These are phyloP conservation scores for Erannis defoliaria DNA, from an alignment of 2,888 invertebrate genomes.

Conservation along the genomic window DNA sequence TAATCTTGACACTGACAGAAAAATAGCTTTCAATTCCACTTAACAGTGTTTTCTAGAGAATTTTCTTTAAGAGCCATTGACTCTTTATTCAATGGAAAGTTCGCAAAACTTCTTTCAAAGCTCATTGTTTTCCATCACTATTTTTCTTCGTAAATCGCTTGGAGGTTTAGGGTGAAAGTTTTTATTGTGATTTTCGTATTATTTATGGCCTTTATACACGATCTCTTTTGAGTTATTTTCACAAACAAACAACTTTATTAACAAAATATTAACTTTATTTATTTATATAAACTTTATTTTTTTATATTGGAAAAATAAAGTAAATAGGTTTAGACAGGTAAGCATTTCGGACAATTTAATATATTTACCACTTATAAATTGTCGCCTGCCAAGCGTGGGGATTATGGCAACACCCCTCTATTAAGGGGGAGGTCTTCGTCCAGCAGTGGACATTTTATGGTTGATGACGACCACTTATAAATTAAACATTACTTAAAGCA, in stretches of 20 bases:
- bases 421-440: too few species aligned
- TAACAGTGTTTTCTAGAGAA: conserved; percentile 3
- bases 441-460: too few species aligned
- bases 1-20: conserved; percentile 1
- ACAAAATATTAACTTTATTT: too few species aligned
- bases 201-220: conserved; percentile 15
- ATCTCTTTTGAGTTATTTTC: conserved; percentile 7
- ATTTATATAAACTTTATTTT: neutral
- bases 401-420: too few species aligned
- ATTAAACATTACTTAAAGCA: too few species aligned
- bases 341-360: too few species aligned
- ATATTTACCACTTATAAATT: too few species aligned
- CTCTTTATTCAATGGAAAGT: conserved; percentile 20
- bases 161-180: conserved; percentile 22
- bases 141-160: conserved; percentile 29
- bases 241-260: neutral
- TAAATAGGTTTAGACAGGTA: too few species aligned
- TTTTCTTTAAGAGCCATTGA: conserved; percentile 17
- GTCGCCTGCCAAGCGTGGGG: too few species aligned
- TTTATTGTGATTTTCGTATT: conserved; percentile 18
- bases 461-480: too few species aligned
- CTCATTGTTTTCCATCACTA: conserved; percentile 28
- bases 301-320: too few species aligned
- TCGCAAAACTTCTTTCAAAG: conserved; percentile 17
- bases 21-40: conserved; percentile 7